Percentiles rank a stretch among this genome's conserved stretches.
Conservation (phyloP, 2,888 invertebrate species). For the Sphecodes monilicornis region DNA sequence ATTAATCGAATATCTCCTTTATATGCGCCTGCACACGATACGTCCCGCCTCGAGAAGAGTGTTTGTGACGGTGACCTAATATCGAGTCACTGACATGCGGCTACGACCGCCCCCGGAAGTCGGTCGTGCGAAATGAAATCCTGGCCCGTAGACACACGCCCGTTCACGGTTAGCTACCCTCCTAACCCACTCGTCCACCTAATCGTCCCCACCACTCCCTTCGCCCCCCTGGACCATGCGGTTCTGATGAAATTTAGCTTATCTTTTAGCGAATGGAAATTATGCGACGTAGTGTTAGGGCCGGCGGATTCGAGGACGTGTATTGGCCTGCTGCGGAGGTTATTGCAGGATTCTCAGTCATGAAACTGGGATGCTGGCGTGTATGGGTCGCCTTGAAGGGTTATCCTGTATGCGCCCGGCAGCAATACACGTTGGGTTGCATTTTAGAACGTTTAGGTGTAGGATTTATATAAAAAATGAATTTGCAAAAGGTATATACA, state of each 20-base stretch:
- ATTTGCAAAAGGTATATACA: background rate
- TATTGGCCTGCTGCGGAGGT: background rate
- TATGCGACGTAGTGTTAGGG: background rate
- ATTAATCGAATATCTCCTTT: slow-evolving; percentile 75
- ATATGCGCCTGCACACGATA: slow-evolving; percentile 58
- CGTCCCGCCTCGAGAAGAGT: slow-evolving; percentile 17
- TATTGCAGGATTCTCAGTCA: background rate
- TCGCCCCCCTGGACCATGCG: background rate
- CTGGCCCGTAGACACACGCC: slow-evolving; percentile 27
- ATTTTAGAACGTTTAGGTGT: background rate
- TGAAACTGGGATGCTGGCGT: background rate
- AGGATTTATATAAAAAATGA: background rate
- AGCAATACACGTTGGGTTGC: background rate
- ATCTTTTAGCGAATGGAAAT: slow-evolving; percentile 23
- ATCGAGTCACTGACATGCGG: slow-evolving; percentile 57
- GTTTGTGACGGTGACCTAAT: slow-evolving; percentile 64
- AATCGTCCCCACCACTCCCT: background rate
- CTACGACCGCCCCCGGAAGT: slow-evolving; percentile 53
- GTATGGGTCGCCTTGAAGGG: background rate
- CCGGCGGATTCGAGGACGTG: background rate
- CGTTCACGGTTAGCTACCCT: slow-evolving; percentile 31
- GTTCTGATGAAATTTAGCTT: slow-evolving; percentile 12
- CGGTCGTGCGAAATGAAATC: slow-evolving; percentile 59
- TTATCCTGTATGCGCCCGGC: background rate
- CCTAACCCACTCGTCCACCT: background rate